These are phyloP conservation scores for Thaumatotibia leucotreta DNA, from an alignment of 1,140 invertebrate species.

Conservation along the genomic window DNA sequence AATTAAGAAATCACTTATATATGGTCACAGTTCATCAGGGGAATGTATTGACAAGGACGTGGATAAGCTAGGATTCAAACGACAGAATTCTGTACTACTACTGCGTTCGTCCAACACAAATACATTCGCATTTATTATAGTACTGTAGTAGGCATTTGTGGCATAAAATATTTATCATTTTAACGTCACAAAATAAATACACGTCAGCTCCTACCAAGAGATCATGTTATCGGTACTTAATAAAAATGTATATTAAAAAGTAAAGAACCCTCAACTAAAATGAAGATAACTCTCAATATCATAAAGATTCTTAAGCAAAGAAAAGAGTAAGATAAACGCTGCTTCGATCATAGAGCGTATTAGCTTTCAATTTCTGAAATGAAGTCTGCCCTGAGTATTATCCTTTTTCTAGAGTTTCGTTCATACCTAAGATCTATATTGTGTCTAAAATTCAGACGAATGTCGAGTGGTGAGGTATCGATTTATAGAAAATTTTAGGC, in stretches of 20 bases:
- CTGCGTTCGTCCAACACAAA: too few species aligned
- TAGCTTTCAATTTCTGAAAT: not conserved
- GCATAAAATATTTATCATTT: too few species aligned
- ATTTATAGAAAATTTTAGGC: too few species aligned
- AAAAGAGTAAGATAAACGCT: not conserved
- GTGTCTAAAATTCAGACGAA: not conserved
- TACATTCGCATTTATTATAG: too few species aligned
- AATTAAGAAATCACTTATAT: too few species aligned
- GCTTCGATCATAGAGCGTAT: not conserved
- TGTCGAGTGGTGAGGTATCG: not conserved
- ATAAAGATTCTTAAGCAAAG: not conserved
- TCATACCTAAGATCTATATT: not conserved
- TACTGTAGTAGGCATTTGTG: too few species aligned
- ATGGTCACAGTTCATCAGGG: too few species aligned
- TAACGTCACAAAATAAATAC: too few species aligned
- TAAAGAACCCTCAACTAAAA: not conserved
- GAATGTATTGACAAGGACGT: too few species aligned
- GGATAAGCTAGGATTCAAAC: too few species aligned
- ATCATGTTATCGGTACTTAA: not conserved
- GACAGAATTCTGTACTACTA: too few species aligned
- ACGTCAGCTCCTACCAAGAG: too few species aligned
- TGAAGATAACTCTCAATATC: not conserved
- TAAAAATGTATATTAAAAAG: not conserved
- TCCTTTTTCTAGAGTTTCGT: not conserved
- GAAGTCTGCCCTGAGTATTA: not conserved